Evolutionary conservation across 2,113 vertebrate species (phyloP), one percentile per base, ranked within the genome.

Genomic region (Strix uralensis): DNA sequence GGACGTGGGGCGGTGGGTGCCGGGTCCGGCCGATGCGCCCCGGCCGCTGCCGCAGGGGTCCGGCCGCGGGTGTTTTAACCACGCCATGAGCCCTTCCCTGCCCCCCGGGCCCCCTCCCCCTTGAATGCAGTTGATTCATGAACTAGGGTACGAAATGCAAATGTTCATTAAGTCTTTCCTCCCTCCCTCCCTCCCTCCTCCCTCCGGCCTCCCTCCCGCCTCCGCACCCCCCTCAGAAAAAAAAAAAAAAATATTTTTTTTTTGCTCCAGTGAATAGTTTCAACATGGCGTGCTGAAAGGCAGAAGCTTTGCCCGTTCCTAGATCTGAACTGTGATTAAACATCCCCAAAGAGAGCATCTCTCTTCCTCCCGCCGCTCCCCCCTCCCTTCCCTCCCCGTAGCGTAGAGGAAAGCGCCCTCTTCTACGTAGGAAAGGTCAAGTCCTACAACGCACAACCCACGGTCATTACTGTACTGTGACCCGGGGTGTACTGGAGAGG

Each of bases 371-470:
- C 42, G 29, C 55, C 30, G 66, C 59, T 63, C 75, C 85, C 69
- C 75, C 94, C 88, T 88, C 88, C 86, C 85, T 52, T 47, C 86
- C 85, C 86, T 86, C 94, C 92, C 69, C 54, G 73, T 69, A 88
- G 92, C 95, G 94, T 90, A 87, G 87, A 91, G 71, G 86, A 94
- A 97, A 96, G 96, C 86, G 88, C 97, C 93, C 94, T 97, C 96
- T 96, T 93, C 91, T 49, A 86, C 81, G 89, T 94, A 65, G 90
- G 92, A 98, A 98, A 98, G 98, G 98, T 98, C 98, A 98, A 98
- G 98, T 98, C 97, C 98, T 98, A 89, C 25, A 86, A 94, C 86
- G 93, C 96, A 89, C 96, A 95, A 97, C 88, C 97, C 97, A 95
- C 83, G 77, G 96, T 97, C 94, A 97, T 97, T 96, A 96, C 96